These are phyloP conservation scores for Anniella stebbinsi DNA, from an alignment of 2,797 vertebrate genomes.

Conservation along the genomic window DNA sequence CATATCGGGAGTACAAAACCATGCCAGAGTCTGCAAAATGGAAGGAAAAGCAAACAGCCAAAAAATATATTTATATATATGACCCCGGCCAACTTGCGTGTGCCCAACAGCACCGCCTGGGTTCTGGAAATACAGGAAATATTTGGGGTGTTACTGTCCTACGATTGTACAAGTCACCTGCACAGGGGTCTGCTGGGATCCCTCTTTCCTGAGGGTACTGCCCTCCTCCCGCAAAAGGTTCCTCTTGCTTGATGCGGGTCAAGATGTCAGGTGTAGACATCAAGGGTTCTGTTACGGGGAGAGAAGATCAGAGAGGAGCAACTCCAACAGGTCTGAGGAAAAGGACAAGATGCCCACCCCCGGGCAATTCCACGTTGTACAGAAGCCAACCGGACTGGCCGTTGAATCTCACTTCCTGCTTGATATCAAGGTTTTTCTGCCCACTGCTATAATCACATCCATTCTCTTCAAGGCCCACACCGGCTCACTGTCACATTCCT, in stretches of 20 bases:
- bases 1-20: neutral
- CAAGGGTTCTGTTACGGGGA: constrained; percentile 71
- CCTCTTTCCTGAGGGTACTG: constrained; percentile 78
- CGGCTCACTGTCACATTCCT: too few relatives aligned
- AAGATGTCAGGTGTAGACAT: constrained; percentile 81
- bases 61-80: too few relatives aligned
- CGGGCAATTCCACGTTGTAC: too few relatives aligned
- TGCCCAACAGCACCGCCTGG: neutral
- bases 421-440: too few relatives aligned
- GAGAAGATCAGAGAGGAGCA: neutral
- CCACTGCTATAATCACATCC: too few relatives aligned
- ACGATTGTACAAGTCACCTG: constrained; percentile 64
- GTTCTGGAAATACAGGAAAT: neutral
- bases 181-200: constrained; percentile 75
- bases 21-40: neutral
- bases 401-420: too few relatives aligned
- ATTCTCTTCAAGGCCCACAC: too few relatives aligned
- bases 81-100: neutral
- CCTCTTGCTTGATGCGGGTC: constrained; percentile 82
- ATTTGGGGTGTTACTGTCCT: accelerated
- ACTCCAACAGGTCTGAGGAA: neutral
- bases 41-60: neutral
- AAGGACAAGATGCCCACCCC: neutral
- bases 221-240: constrained; percentile 76
- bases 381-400: too few relatives aligned